phyloP scores from a whole-genome alignment of 2,888 invertebrate genomes.

The Erannis defoliaria region DNA sequence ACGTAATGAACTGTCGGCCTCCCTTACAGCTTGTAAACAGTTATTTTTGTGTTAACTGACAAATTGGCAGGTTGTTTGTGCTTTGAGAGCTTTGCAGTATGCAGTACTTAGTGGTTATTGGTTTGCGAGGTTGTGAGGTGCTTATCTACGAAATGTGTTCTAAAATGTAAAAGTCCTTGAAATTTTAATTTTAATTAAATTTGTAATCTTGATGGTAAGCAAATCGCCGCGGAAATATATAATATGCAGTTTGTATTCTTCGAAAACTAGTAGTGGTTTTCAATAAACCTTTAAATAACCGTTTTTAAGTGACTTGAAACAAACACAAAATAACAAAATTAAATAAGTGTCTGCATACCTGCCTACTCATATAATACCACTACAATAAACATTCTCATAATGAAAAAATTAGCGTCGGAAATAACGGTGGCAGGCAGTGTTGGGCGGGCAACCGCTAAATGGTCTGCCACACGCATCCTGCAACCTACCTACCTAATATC shows the following conservation, averaged over 20 bases:
- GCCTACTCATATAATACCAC: constrained; percentile 6
- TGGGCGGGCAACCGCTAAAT: constrained; percentile 58
- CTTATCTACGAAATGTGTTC: no score
- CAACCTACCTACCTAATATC: constrained; percentile 13
- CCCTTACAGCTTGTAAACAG: constrained; percentile 10
- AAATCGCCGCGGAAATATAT: no score
- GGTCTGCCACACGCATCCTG: constrained; percentile 49
- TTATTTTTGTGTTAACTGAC: constrained; percentile 25
- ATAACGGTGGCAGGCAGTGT: constrained; percentile 51
- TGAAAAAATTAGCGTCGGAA: constrained; percentile 35
- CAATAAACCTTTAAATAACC: neutral
- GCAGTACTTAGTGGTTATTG: neutral
- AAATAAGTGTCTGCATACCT: no score
- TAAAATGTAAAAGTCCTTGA: no score
- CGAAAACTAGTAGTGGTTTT: neutral
- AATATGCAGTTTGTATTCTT: no score
- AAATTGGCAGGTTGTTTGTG: constrained; percentile 10
- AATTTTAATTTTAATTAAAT: no score
- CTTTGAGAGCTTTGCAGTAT: neutral
- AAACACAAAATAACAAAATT: neutral
- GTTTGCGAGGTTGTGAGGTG: neutral
- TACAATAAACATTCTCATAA: constrained; percentile 25
- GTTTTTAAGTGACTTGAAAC: neutral
- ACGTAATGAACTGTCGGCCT: constrained; percentile 31
- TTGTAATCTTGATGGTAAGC: no score